Conservation (phyloP, 2,888 invertebrate genomes). For the Orthonevra nobilis region DNA sequence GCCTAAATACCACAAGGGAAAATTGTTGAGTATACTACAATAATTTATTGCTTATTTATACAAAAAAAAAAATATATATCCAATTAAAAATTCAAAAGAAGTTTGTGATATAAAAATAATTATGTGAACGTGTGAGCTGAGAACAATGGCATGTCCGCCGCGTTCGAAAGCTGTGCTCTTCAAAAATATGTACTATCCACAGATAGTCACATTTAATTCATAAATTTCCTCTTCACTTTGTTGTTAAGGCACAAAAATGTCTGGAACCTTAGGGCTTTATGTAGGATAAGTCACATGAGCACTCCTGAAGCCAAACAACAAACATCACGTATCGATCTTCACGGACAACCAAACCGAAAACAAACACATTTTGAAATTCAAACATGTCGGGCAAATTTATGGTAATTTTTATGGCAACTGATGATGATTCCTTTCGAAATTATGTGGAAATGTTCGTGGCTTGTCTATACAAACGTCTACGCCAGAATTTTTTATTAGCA, state of each 20-base stretch:
- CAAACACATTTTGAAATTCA: constrained; percentile 15
- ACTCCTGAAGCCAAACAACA: constrained; percentile 2
- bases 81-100: constrained; percentile 23
- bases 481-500: constrained; percentile 12
- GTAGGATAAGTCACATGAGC: not conserved
- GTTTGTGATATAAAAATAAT: constrained; percentile 29
- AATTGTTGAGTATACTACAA: constrained; percentile 8
- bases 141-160: too few species aligned
- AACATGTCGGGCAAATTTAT: constrained; percentile 37
- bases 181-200: too few species aligned
- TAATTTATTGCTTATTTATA: not conserved
- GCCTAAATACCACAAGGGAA: not conserved
- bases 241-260: not conserved
- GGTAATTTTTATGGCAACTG: constrained; percentile 29
- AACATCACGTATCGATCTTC: constrained; percentile 23
- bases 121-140: constrained; percentile 6
- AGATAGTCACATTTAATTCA: not conserved
- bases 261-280: not conserved
- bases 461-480: constrained; percentile 2
- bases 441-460: constrained; percentile 23
- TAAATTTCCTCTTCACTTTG: not conserved
- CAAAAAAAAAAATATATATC: not conserved
- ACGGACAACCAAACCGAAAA: not conserved
- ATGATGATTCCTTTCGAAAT: constrained; percentile 21
- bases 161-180: too few species aligned